Percentiles rank a stretch among this genome's conserved stretches.
Evolutionary conservation across 2,888 invertebrate species (phyloP).

Genomic region (Ptilodon capucinus): DNA sequence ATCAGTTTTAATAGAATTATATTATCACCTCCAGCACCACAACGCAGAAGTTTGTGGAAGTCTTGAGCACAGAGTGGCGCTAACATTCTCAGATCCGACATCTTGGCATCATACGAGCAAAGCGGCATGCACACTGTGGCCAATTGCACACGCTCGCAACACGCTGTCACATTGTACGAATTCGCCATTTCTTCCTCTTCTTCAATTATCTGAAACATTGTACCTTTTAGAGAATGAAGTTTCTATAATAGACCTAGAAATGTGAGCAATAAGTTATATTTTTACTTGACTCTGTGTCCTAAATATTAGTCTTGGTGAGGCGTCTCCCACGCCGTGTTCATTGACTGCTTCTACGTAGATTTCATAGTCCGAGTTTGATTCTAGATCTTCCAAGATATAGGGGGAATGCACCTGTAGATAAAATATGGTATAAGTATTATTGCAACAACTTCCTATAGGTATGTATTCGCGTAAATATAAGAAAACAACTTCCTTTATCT

Average conservation of each 20-base stretch:
- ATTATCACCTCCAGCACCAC: conserved; percentile 82
- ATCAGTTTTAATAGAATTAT: too few relatives aligned
- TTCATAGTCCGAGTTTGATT: conserved; percentile 90
- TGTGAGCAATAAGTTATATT: neutral
- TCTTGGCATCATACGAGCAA: conserved; percentile 91
- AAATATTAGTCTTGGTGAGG: conserved; percentile 89
- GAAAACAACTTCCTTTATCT: too few relatives aligned
- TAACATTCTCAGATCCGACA: conserved; percentile 89
- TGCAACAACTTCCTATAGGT: too few relatives aligned
- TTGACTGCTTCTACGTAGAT: conserved; percentile 91
- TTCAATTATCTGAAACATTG: conserved; percentile 75
- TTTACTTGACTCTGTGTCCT: conserved; percentile 87
- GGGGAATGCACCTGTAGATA: conserved; percentile 83
- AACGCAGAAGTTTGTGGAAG: conserved; percentile 87
- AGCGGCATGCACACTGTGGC: conserved; percentile 88
- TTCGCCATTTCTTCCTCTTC: conserved; percentile 83
- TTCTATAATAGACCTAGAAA: neutral
- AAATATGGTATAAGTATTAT: too few relatives aligned
- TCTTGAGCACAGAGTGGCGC: conserved; percentile 90
- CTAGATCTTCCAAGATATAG: conserved; percentile 88
- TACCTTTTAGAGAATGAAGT: neutral
- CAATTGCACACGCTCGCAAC: conserved; percentile 88
- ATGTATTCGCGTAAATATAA: too few relatives aligned
- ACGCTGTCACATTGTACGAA: conserved; percentile 90
- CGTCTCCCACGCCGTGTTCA: conserved; percentile 89